These are phyloP conservation scores for Enteromius radiatus DNA, from an alignment of 2,797 vertebrate species.

Conservation along the genomic window DNA sequence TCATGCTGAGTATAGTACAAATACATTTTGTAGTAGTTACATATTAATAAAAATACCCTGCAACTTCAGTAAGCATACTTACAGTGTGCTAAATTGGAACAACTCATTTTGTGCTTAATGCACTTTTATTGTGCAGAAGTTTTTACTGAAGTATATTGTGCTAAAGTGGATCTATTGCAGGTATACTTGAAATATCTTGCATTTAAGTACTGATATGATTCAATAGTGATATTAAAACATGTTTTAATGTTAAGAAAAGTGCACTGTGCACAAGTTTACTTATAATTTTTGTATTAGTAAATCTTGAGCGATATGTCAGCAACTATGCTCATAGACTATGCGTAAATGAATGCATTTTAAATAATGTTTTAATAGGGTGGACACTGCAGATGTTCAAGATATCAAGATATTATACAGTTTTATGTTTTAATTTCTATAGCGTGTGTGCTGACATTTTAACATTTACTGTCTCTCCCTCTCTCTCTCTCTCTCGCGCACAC, in stretches of 20 bases:
- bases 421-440: slow-evolving; percentile 2
- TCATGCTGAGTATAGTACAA: neutral
- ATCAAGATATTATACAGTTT: neutral
- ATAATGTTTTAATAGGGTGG: neutral
- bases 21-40: neutral
- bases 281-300: no score
- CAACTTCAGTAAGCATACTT: neutral
- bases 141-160: neutral
- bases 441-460: slow-evolving; percentile 1
- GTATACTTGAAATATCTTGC: neutral
- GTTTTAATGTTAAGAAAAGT: neutral
- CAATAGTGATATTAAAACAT: neutral
- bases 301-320: neutral
- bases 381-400: slow-evolving; percentile 8
- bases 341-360: neutral
- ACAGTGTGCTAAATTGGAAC: neutral
- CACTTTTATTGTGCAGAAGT: no score
- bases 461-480: neutral
- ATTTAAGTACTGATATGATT: neutral
- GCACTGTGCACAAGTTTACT: neutral
- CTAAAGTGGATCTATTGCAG: neutral
- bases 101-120: neutral
- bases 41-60: no score
- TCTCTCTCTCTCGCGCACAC: slow-evolving; percentile 27
- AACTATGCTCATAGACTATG: neutral